phyloP scores from a whole-genome alignment of 2,113 vertebrate species.

The Donacobius atricapilla region DNA sequence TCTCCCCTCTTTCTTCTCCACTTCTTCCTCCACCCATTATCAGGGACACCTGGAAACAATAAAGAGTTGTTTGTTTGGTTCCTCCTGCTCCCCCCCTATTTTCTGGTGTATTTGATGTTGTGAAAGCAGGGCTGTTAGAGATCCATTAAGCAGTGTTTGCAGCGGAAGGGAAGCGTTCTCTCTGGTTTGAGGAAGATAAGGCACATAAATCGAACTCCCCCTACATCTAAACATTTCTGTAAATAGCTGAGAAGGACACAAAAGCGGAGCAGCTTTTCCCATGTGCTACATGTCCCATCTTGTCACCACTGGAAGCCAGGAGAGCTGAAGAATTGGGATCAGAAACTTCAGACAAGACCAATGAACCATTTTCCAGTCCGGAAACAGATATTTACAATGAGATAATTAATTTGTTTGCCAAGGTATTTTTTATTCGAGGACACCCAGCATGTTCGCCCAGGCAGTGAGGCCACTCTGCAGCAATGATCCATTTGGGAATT shows the following conservation, averaged over 20 bases:
- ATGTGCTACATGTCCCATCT: background rate
- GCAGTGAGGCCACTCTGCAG: background rate
- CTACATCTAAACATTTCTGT: constrained; percentile 60
- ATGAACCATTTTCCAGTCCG: background rate
- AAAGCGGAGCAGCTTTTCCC: constrained; percentile 25
- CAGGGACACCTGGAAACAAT: constrained; percentile 60
- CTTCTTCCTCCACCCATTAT: constrained; percentile 11
- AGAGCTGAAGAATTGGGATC: background rate
- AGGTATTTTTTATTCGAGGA: background rate
- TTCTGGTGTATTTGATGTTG: constrained; percentile 54
- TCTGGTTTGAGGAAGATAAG: constrained; percentile 73
- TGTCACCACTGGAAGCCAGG: background rate
- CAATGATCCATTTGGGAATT: background rate
- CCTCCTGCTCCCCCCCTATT: background rate
- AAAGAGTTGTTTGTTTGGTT: constrained; percentile 16
- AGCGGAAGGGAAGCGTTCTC: constrained; percentile 20
- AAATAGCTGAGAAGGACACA: constrained; percentile 64
- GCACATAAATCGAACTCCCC: constrained; percentile 55
- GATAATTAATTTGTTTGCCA: background rate
- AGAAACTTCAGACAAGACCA: background rate
- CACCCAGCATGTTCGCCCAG: background rate
- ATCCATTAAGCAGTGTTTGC: constrained; percentile 48
- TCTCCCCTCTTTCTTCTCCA: background rate
- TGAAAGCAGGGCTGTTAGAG: constrained; percentile 59
- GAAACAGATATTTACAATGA: background rate